Evolutionary conservation across 1,140 invertebrate genomes (phyloP), one percentile per base, ranked within the genome.

Genomic region (Formica exsecta): DNA sequence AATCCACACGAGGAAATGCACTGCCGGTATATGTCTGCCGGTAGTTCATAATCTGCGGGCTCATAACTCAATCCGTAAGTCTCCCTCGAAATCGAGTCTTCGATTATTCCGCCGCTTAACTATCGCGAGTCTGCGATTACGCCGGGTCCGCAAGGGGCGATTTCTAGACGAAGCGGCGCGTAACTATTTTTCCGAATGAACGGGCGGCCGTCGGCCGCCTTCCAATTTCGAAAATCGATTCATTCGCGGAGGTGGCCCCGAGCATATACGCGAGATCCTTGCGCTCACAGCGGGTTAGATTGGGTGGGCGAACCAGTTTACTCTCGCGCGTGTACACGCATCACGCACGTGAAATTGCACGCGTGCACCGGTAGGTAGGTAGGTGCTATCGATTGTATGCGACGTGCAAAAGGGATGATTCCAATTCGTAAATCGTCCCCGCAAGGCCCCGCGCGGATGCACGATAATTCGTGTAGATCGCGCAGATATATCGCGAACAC

Each of bases 251-350:
- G 61, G 68, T 41, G 64, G 76, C 86, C 89, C 25, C 62, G 85
- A 86, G 88, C 88, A 6, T 5, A 13, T 4, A 4, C 32, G 64
- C 38, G 62, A 70, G 86, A 91, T 90, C 90, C 90, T 79, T 22
- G 22, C 22, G 22, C 22, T 22, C 86, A 44, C 61, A 62, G 62
- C 75, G 59, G 62, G 81, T 77, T 89, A 88, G 79, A 88, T 32
- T 81, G 87, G 89, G 93, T 94, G 93, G 93, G 93, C 93, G 93
- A 94, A 94, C 93, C 92, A 93, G 93, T 94, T 93, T 80, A 75
- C 76, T 87, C 84, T 89, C 91, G 91, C 73, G 48, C 62, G 87
- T 66, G 65, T 75, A 66, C 19, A 32, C 51, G 38, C 76, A 81
- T 44, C 68, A 54, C 65, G 68, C 81, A 76, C 61, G 44, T 13